A percentile compares a stretch with the other conserved stretches of the same genome.
Conservation (phyloP, 1,140 invertebrate genomes). For the Anoplophora glabripennis region DNA sequence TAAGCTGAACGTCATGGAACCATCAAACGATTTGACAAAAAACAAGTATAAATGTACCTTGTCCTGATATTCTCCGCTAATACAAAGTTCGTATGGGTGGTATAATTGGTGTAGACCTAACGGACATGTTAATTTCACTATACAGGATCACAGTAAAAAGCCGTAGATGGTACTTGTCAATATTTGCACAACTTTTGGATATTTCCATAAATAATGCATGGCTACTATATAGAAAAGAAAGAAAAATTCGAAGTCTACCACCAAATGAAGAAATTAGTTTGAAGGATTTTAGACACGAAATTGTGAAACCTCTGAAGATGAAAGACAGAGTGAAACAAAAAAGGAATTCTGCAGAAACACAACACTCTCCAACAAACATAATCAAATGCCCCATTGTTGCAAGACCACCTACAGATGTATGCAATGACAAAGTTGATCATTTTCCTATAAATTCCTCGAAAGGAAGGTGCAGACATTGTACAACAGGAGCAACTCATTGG, state of each 20-base stretch:
- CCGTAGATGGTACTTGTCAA: constrained; percentile 23
- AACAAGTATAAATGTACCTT: constrained; percentile 40
- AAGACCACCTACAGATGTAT: too few relatives aligned
- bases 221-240: constrained; percentile 25
- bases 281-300: constrained; percentile 16
- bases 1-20: constrained; percentile 39
- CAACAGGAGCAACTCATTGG: too few relatives aligned
- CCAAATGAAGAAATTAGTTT: background rate
- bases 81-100: constrained; percentile 49
- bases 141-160: constrained; percentile 23
- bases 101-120: constrained; percentile 41
- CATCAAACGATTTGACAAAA: constrained; percentile 39
- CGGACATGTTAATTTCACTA: constrained; percentile 38
- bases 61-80: constrained; percentile 47
- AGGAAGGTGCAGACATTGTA: too few relatives aligned
- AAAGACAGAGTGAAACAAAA: constrained; percentile 15
- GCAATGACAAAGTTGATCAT: too few relatives aligned
- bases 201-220: constrained; percentile 34
- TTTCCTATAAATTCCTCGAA: too few relatives aligned
- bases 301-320: constrained; percentile 15
- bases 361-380: too few relatives aligned
- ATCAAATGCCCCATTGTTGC: too few relatives aligned
- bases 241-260: constrained; percentile 19
- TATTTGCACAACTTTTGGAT: constrained; percentile 30
- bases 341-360: too few relatives aligned